Evolutionary conservation across 2,888 invertebrate species (phyloP).

Genomic region (Diploptera punctata): DNA sequence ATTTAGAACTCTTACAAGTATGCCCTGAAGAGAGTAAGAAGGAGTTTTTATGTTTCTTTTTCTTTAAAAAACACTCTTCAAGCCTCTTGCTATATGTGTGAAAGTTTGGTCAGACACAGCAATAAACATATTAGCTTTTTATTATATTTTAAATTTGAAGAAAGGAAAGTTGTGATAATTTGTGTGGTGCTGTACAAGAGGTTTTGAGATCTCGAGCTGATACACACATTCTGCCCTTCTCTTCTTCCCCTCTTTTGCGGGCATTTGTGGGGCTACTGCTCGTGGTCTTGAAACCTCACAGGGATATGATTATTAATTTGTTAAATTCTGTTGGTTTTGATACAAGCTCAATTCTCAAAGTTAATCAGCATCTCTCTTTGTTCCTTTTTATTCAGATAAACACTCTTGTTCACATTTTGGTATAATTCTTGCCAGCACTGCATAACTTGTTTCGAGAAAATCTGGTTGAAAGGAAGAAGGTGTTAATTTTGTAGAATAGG

Average conservation of each 20-base stretch:
- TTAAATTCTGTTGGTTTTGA: not conserved
- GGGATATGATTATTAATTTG: too few relatives aligned
- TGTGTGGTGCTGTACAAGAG: too few relatives aligned
- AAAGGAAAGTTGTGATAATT: too few relatives aligned
- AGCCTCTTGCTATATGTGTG: too few relatives aligned
- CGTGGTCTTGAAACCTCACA: not conserved
- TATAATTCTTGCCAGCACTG: conserved; percentile 22
- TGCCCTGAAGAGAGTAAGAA: not conserved
- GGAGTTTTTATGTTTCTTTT: too few relatives aligned
- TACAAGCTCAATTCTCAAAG: not conserved
- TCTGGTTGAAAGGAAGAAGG: not conserved
- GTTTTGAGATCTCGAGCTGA: too few relatives aligned
- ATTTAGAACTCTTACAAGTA: not conserved
- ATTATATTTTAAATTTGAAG: too few relatives aligned
- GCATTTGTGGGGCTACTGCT: not conserved
- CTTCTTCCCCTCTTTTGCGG: not conserved
- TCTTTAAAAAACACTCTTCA: too few relatives aligned
- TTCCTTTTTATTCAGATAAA: conserved; percentile 14
- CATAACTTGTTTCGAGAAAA: conserved; percentile 13
- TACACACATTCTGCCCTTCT: not conserved
- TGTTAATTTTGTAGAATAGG: conserved; percentile 21
- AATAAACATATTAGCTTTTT: too few relatives aligned
- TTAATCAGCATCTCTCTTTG: conserved; percentile 17
- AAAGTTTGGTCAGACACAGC: too few relatives aligned
- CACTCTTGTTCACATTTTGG: conserved; percentile 22